These are phyloP conservation scores for Myotis findleyi DNA, from an alignment of 2,797 vertebrate genomes.

Conservation along the genomic window DNA sequence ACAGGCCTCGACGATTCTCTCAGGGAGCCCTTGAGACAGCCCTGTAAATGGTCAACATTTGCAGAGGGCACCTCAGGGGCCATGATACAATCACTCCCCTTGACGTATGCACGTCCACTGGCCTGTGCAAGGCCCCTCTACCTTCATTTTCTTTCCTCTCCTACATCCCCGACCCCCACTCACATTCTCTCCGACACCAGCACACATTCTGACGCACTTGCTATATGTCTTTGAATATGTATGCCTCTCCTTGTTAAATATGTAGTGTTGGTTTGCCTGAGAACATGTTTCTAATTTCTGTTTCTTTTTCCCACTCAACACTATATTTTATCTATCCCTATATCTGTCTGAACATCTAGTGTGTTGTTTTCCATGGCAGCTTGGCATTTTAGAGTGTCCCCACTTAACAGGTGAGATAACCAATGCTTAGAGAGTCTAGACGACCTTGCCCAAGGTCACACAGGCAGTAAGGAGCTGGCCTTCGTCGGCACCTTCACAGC, in stretches of 20 bases:
- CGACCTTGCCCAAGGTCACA: background rate
- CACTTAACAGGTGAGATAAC: background rate
- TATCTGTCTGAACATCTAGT: background rate
- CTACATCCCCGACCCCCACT: too few relatives aligned
- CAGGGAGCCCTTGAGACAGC: background rate
- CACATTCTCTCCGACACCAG: background rate
- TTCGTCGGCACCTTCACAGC: background rate
- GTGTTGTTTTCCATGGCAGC: background rate
- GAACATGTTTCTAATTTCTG: conserved; percentile 4
- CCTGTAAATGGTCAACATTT: background rate
- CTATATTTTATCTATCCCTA: background rate
- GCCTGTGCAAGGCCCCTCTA: background rate
- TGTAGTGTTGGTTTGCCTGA: background rate
- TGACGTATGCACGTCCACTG: fast-evolving
- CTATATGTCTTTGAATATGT: background rate
- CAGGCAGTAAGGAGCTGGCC: background rate
- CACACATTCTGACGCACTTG: background rate
- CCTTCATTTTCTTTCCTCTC: background rate
- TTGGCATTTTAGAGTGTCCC: background rate
- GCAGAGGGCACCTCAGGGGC: background rate
- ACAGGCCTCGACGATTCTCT: background rate
- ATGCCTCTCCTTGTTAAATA: background rate
- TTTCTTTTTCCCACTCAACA: background rate
- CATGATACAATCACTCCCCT: background rate
- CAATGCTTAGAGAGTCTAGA: background rate